phyloP scores from a whole-genome alignment of 35 echinoderm and acorn worm genomes.

The Lytechinus variegatus region DNA sequence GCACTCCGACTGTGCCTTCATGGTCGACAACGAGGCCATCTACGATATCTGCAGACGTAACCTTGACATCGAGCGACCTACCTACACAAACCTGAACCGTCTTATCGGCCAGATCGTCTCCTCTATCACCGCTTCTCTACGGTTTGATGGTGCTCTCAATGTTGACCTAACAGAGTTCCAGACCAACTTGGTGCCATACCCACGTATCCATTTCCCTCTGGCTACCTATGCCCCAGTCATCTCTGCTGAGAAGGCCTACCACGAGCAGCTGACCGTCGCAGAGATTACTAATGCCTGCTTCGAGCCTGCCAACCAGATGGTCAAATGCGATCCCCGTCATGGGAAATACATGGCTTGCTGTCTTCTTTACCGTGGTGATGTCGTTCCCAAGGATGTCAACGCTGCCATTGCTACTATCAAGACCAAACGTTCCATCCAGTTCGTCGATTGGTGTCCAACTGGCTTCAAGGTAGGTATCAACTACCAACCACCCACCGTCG shows the following conservation, averaged over 20 bases:
- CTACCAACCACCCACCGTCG: slow-evolving; percentile 75
- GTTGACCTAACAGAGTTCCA: slow-evolving; percentile 89
- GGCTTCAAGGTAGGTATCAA: slow-evolving; percentile 81
- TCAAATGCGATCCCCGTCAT: slow-evolving; percentile 68
- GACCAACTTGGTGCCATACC: slow-evolving; percentile 89
- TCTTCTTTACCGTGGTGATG: slow-evolving; percentile 66
- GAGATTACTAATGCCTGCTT: slow-evolving; percentile 76
- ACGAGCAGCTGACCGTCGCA: slow-evolving; percentile 77
- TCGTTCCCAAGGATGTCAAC: slow-evolving; percentile 71
- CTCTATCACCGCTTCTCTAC: slow-evolving; percentile 80
- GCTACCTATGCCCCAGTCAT: slow-evolving; percentile 87
- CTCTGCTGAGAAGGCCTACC: slow-evolving; percentile 89
- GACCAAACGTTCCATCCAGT: slow-evolving; percentile 74
- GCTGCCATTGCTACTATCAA: slow-evolving; percentile 67
- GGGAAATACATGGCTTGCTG: slow-evolving; percentile 73
- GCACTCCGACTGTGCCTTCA: slow-evolving; percentile 91
- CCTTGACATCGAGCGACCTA: slow-evolving; percentile 83
- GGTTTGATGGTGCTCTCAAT: slow-evolving; percentile 83
- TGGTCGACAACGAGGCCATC: slow-evolving; percentile 92
- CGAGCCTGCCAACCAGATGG: slow-evolving; percentile 64
- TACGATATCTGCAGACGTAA: slow-evolving; percentile 84
- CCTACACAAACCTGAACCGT: slow-evolving; percentile 83
- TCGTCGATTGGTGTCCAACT: slow-evolving; percentile 81
- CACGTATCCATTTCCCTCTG: slow-evolving; percentile 85
- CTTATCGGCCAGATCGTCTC: slow-evolving; percentile 86